These are phyloP conservation scores for Nephrocerus scutellatus DNA, from an alignment of 2,888 invertebrate genomes.

Conservation along the genomic window DNA sequence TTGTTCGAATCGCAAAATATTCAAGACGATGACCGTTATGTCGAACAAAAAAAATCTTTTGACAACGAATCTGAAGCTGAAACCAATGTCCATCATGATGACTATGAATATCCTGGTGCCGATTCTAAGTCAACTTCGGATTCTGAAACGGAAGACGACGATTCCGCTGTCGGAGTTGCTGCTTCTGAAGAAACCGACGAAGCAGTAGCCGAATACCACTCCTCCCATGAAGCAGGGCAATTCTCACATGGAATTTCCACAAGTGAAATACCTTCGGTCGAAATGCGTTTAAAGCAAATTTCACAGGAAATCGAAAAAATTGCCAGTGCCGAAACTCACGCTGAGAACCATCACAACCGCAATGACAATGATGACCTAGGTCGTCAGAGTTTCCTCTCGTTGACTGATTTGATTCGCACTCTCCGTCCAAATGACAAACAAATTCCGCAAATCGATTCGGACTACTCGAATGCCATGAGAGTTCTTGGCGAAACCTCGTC, in stretches of 20 bases:
- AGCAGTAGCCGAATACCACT: slow-evolving; percentile 11
- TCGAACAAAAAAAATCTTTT: no score
- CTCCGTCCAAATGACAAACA: slow-evolving; percentile 45
- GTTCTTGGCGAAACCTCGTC: slow-evolving; percentile 43
- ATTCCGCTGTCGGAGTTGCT: slow-evolving; percentile 11
- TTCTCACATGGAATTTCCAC: no score
- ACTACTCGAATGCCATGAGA: slow-evolving; percentile 47
- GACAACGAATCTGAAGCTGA: no score
- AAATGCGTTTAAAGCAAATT: slow-evolving; percentile 43
- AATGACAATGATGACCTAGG: slow-evolving; percentile 38
- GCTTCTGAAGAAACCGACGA: slow-evolving; percentile 15
- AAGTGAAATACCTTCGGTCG: slow-evolving; percentile 41
- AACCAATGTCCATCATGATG: slow-evolving; percentile 24
- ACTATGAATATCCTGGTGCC: slow-evolving; percentile 21
- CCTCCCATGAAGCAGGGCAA: no score
- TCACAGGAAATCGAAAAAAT: slow-evolving; percentile 44
- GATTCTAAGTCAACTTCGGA: slow-evolving; percentile 15
- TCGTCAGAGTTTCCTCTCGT: slow-evolving; percentile 44
- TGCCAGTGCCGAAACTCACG: slow-evolving; percentile 30
- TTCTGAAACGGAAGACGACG: slow-evolving; percentile 16
- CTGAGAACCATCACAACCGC: slow-evolving; percentile 10
- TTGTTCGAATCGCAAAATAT: neutral
- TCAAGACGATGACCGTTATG: slow-evolving; percentile 2
- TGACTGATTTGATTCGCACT: slow-evolving; percentile 46
- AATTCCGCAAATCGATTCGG: slow-evolving; percentile 47